These are phyloP conservation scores for Caenorhabditis zanzibari DNA, from an alignment of 2,888 invertebrate species.

Conservation along the genomic window DNA sequence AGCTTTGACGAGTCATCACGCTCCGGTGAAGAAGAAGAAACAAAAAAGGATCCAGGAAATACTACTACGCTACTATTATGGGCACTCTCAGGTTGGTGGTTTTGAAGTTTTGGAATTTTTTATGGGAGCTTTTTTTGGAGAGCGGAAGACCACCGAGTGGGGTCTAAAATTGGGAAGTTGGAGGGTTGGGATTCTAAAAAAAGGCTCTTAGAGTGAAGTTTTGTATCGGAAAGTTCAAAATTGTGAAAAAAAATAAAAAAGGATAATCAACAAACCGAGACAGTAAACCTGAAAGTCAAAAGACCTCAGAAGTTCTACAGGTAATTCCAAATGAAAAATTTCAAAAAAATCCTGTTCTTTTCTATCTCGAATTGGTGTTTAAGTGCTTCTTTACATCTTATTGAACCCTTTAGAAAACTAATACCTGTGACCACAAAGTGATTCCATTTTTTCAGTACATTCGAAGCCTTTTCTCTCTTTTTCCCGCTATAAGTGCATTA, in stretches of 20 bases:
- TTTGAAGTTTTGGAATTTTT: constrained; percentile 1
- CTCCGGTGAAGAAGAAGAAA: constrained; percentile 37
- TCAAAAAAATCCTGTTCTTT: too few relatives aligned
- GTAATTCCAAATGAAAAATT: too few relatives aligned
- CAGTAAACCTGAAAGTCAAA: too few relatives aligned
- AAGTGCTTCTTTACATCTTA: too few relatives aligned
- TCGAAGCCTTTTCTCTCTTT: neutral
- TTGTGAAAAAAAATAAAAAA: too few relatives aligned
- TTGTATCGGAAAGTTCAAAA: too few relatives aligned
- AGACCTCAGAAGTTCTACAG: too few relatives aligned
- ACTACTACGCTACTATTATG: constrained; percentile 35
- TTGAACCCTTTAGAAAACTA: neutral
- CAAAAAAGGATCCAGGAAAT: constrained; percentile 26
- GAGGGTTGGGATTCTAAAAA: too few relatives aligned
- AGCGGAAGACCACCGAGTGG: neutral
- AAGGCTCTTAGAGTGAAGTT: too few relatives aligned
- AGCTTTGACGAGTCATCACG: constrained; percentile 42
- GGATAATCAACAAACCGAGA: too few relatives aligned
- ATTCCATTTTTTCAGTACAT: neutral
- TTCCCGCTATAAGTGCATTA: constrained; percentile 18
- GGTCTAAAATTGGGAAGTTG: too few relatives aligned
- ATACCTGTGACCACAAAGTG: neutral
- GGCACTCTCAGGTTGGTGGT: constrained; percentile 48
- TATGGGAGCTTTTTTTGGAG: neutral
- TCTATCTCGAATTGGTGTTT: too few relatives aligned